Percentiles rank a stretch among this genome's conserved stretches.
Evolutionary conservation across 2,888 invertebrate genomes (phyloP).

Genomic region (Acrobasis consociella): DNA sequence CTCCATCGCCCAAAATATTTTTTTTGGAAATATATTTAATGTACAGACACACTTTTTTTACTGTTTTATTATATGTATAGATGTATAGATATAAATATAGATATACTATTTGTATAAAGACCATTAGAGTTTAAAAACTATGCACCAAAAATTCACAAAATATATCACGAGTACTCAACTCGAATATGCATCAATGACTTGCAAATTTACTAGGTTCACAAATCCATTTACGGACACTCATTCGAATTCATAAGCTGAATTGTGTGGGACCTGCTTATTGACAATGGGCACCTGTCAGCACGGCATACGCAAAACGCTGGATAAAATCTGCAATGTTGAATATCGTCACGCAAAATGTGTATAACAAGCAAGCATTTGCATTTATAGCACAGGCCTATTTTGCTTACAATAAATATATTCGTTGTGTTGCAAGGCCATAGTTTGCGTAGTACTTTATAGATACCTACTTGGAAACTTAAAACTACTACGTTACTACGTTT

Average conservation of each 20-base stretch:
- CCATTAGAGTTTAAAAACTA: too few relatives aligned
- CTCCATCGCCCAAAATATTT: too few relatives aligned
- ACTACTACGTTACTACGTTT: too few relatives aligned
- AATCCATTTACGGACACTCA: constrained; percentile 8
- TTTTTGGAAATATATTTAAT: too few relatives aligned
- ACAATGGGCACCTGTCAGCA: constrained; percentile 15
- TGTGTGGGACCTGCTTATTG: constrained; percentile 9
- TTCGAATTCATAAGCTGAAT: constrained; percentile 14
- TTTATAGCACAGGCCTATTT: constrained; percentile 1
- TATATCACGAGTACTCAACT: background rate
- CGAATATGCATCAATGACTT: constrained; percentile 5
- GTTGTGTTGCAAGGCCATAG: background rate
- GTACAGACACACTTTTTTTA: too few relatives aligned
- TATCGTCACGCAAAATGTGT: background rate
- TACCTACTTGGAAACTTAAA: too few relatives aligned
- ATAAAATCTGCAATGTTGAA: constrained; percentile 20
- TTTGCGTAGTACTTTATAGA: background rate
- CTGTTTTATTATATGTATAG: too few relatives aligned
- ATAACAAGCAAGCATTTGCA: constrained; percentile 12
- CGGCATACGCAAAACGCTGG: constrained; percentile 1
- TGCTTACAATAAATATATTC: background rate
- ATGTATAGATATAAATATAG: too few relatives aligned
- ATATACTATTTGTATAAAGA: too few relatives aligned
- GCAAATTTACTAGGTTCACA: constrained; percentile 7
- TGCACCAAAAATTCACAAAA: too few relatives aligned